Evolutionary conservation across 2,113 vertebrate species (phyloP), one percentile per base, ranked within the genome.

Genomic region (Xerus inauris): DNA sequence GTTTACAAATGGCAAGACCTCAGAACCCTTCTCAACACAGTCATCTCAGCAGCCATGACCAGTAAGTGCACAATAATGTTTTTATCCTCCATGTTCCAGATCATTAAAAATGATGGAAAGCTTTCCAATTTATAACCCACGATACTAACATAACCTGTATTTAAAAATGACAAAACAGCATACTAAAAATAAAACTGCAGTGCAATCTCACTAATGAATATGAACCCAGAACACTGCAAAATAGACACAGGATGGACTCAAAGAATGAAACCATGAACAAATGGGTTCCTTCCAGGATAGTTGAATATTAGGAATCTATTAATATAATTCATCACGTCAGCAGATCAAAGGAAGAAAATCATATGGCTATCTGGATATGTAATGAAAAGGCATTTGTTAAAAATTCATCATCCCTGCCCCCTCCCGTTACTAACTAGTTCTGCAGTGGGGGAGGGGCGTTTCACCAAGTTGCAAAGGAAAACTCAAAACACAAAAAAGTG

Each of bases 341-440:
- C 80, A 95, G 92, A 97, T 97, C 97, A 98, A 98, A 97, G 95
- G 89, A 94, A 92, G 87, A 97, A 97, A 97, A 94, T 71, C 95
- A 97, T 97, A 97, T 84, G 92, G 95, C 96, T 97, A 96, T 96
- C 94, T 91, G 95, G 92, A 89, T 92, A 94, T 84, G 93, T 92
- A 97, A 98, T 94, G 92, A 97, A 97, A 96, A 96, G 93, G 92
- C 91, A 96, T 94, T 97, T 96, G 96, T 97, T 97, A 97, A 98
- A 97, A 97, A 96, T 96, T 97, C 89, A 94, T 94, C 96, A 93
- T 89, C 75, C 69, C 77, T 47, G 28, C 73, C 71, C 32, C 22
- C 89, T 38, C 77, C 88, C 91, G 89, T 65, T 91, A 94, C 80
- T 91, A 91, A 94, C 76, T 54, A 83, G 87, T 87, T 90, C 92